Conservation (phyloP, 2,888 invertebrate species). For the Callyntrura sp. region DNA sequence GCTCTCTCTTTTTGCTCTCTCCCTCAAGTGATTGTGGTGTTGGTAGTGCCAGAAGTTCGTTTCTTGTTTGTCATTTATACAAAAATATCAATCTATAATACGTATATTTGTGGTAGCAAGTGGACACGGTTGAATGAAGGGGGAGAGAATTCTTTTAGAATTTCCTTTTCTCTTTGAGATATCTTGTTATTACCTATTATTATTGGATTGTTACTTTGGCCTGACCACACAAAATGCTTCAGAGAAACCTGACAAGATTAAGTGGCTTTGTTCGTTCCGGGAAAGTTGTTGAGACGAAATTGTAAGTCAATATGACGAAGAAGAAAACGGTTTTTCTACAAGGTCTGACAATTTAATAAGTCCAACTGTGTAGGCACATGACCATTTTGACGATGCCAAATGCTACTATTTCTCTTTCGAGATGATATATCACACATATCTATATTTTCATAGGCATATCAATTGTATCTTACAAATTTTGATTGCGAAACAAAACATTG, state of each 20-base stretch:
- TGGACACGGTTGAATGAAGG: conserved; percentile 7
- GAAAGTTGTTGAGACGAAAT: conserved; percentile 31
- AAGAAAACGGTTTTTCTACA: too few species aligned
- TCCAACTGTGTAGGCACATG: conserved; percentile 2
- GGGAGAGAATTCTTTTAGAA: conserved; percentile 35
- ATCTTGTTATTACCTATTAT: conserved; percentile 46
- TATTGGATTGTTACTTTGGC: conserved; percentile 61
- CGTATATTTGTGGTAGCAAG: conserved; percentile 32
- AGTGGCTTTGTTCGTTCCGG: conserved; percentile 62
- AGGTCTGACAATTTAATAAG: conserved; percentile 25
- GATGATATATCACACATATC: too few species aligned
- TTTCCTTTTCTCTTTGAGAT: conserved; percentile 38
- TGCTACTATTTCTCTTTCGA: background rate
- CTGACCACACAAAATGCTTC: conserved; percentile 67
- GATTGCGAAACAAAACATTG: too few species aligned
- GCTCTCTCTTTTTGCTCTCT: background rate
- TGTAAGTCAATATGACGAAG: conserved; percentile 22
- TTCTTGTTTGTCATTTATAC: background rate
- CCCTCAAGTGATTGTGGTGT: background rate
- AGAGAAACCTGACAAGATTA: conserved; percentile 73
- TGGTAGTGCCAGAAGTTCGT: conserved; percentile 5
- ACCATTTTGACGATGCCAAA: conserved; percentile 13
- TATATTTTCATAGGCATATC: too few species aligned
- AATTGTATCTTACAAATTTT: too few species aligned
- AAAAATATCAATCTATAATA: conserved; percentile 23